Percentiles rank a stretch among this genome's conserved stretches.
Evolutionary conservation across 2,888 invertebrate genomes (phyloP).

Genomic region (Cataglyphis albicans): DNA sequence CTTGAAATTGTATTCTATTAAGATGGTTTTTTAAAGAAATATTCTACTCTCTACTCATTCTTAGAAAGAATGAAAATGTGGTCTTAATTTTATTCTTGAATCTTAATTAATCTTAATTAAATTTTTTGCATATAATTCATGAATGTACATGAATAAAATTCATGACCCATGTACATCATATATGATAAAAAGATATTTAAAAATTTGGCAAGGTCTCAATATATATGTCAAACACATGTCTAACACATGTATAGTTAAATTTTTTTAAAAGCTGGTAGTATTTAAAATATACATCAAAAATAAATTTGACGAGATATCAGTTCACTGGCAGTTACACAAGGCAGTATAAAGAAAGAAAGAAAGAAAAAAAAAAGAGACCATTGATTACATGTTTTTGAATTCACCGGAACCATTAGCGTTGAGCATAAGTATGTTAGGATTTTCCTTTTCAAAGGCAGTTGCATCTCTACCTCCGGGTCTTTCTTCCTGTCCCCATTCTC

Average conservation of each 20-base stretch:
- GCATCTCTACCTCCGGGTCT: slow-evolving; percentile 89
- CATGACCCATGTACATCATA: not conserved
- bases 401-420: slow-evolving; percentile 90
- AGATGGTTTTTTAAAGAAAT: slow-evolving; percentile 6
- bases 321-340: slow-evolving; percentile 46
- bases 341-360: slow-evolving; percentile 40
- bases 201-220: slow-evolving; percentile 1
- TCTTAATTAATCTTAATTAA: too few species aligned
- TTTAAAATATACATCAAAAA: slow-evolving; percentile 32
- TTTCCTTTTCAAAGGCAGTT: slow-evolving; percentile 92
- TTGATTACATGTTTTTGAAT: slow-evolving; percentile 91
- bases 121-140: not conserved
- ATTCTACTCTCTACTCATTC: not conserved
- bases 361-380: not conserved
- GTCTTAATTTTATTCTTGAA: not conserved
- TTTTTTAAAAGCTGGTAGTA: slow-evolving; percentile 14
- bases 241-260: not conserved
- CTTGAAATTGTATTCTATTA: not conserved
- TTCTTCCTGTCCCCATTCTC: slow-evolving; percentile 92
- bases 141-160: not conserved
- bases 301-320: slow-evolving; percentile 1
- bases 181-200: not conserved
- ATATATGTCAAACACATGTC: not conserved
- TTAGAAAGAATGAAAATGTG: not conserved
- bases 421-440: slow-evolving; percentile 92